These are phyloP conservation scores for Ceratina calcarata DNA, from an alignment of 1,140 invertebrate genomes.

Conservation along the genomic window DNA sequence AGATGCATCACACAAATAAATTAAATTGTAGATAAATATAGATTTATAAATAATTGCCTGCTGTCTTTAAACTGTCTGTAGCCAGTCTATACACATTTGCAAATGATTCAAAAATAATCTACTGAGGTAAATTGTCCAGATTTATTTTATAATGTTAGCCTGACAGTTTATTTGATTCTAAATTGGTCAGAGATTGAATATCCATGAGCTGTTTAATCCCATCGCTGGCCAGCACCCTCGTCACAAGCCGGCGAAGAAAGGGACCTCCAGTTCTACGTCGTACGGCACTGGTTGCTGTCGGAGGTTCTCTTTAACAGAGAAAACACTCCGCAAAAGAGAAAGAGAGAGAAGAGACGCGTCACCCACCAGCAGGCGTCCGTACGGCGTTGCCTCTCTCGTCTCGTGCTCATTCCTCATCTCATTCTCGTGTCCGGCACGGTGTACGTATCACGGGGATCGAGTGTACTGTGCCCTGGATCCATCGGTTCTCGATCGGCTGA, in stretches of 20 bases:
- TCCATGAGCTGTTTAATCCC: too few relatives aligned
- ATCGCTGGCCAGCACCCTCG: slow-evolving; percentile 8
- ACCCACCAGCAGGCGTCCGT: slow-evolving; percentile 39
- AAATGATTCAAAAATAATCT: too few relatives aligned
- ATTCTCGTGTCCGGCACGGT: background rate
- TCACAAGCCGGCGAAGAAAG: slow-evolving; percentile 10
- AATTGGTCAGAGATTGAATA: too few relatives aligned
- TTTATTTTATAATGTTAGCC: too few relatives aligned
- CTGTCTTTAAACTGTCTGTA: too few relatives aligned
- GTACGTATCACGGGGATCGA: slow-evolving; percentile 9
- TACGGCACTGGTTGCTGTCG: slow-evolving; percentile 56
- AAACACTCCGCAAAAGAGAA: slow-evolving; percentile 8
- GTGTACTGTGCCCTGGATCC: background rate
- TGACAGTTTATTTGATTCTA: too few relatives aligned
- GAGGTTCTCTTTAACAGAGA: slow-evolving; percentile 52
- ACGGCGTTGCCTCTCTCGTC: slow-evolving; percentile 11
- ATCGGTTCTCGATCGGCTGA: background rate
- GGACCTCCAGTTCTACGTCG: slow-evolving; percentile 51
- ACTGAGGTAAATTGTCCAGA: too few relatives aligned
- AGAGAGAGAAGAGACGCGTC: slow-evolving; percentile 50
- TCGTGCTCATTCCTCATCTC: slow-evolving; percentile 26
- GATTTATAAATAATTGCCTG: too few relatives aligned
- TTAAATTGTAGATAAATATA: too few relatives aligned
- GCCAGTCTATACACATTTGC: too few relatives aligned
- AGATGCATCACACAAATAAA: too few relatives aligned